Evolutionary conservation across 2,113 vertebrate species (phyloP).

Genomic region (Hiodon tergisus): DNA sequence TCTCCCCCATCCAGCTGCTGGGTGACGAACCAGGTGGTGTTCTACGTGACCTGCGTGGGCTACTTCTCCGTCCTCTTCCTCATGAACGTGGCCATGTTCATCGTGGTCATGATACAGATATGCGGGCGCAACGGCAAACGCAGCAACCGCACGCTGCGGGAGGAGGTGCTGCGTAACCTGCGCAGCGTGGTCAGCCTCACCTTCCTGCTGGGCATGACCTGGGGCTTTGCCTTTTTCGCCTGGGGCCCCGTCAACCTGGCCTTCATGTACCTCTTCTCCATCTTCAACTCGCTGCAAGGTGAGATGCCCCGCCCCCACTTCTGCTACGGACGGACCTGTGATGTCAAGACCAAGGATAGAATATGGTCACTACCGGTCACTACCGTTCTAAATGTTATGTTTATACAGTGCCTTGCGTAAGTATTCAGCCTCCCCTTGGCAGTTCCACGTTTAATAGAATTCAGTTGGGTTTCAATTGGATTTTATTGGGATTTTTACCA

Average conservation of each 20-base stretch:
- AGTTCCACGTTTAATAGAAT: too few relatives aligned
- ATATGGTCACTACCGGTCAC: too few relatives aligned
- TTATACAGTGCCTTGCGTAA: too few relatives aligned
- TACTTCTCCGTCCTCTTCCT: conserved; percentile 91
- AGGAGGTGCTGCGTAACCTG: conserved; percentile 86
- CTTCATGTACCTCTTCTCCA: conserved; percentile 89
- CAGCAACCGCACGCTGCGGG: conserved; percentile 77
- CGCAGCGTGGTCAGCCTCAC: conserved; percentile 90
- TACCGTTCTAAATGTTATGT: neutral
- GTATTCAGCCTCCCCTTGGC: too few relatives aligned
- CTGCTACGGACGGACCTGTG: neutral
- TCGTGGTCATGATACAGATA: conserved; percentile 96
- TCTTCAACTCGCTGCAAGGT: conserved; percentile 98
- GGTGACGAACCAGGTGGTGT: conserved; percentile 70
- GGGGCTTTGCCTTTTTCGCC: conserved; percentile 94
- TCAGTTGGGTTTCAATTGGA: too few relatives aligned
- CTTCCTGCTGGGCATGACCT: conserved; percentile 93
- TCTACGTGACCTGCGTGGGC: conserved; percentile 80
- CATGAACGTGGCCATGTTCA: conserved; percentile 92
- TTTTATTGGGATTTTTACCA: too few relatives aligned
- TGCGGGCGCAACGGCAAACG: conserved; percentile 92
- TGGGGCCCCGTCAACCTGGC: conserved; percentile 80
- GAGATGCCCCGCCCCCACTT: conserved; percentile 23
- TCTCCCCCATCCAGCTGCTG: conserved; percentile 71
- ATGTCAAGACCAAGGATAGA: too few relatives aligned